Evolutionary conservation across 2,888 invertebrate genomes (phyloP).

Genomic region (Leptothorax acervorum): DNA sequence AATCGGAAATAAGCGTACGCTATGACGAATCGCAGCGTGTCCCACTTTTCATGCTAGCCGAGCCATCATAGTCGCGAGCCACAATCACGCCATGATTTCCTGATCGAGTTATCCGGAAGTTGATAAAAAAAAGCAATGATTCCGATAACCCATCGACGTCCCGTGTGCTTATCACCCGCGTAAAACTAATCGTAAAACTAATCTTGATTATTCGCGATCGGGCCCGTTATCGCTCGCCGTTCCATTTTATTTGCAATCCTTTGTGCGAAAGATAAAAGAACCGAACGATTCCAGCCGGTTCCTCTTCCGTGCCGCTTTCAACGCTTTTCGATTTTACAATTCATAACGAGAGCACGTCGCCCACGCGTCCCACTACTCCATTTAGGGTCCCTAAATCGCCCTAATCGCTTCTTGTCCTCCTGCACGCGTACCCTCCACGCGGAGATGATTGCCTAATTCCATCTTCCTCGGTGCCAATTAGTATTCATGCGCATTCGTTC

Average conservation of each 20-base stretch:
- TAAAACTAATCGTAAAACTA: neutral
- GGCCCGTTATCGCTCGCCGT: neutral
- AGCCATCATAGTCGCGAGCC: constrained; percentile 47
- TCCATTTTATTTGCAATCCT: neutral
- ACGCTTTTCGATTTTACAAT: neutral
- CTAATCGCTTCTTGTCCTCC: constrained; percentile 40
- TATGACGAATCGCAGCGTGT: neutral
- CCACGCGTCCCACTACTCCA: neutral
- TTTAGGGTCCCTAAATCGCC: constrained; percentile 30
- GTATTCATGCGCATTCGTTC: constrained; percentile 75
- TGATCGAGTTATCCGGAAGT: constrained; percentile 78
- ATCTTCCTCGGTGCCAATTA: constrained; percentile 81
- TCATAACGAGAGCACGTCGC: neutral
- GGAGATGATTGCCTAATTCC: constrained; percentile 81
- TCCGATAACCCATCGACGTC: neutral
- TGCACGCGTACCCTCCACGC: constrained; percentile 70
- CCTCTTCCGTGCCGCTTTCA: neutral
- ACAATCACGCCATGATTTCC: constrained; percentile 79
- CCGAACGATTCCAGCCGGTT: no score
- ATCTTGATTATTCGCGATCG: neutral
- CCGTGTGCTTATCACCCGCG: neutral
- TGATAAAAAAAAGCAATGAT: constrained; percentile 77
- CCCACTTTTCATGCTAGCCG: constrained; percentile 27
- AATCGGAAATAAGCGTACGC: neutral
- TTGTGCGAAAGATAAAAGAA: neutral